Evolutionary conservation across 2,797 vertebrate species (phyloP), one percentile per base, ranked within the genome.

Genomic region (Allobates femoralis): DNA sequence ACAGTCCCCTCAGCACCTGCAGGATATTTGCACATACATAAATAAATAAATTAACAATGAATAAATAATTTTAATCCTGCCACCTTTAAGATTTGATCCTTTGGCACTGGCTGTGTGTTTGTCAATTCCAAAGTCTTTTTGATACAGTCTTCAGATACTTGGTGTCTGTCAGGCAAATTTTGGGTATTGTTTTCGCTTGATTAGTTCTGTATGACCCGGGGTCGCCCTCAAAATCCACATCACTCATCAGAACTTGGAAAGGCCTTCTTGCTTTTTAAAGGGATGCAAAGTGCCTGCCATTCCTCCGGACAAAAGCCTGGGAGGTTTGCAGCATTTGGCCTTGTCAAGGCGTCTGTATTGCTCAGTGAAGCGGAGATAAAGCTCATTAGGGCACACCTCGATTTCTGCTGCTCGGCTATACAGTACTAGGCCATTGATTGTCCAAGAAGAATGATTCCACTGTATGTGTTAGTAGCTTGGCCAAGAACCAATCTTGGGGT

Each of bases 281-380:
- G 91, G 92, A 90, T 92, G 91, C 93, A 94, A 93, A 94, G 93
- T 94, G 92, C 87, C 91, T 91, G 92, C 94, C 93, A 83, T 94
- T 93, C 92, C 90, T 90, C 90, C 30, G 89, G 93, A 98, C 97
- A 99, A 97, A 97, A 95, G 96, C 94, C 58, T 88, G 81, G 90
- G 91, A 92, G 86, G 91, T 90, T 90, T 92, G 93, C 90, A 89
- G 84, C 83, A 92, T 92, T 89, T 91, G 88, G 89, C 91, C 80
- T 92, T 93, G 89, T 91, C 90, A 91, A 92, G 91, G 90, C 91
- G 88, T 89, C 90, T 55, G 90, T 92, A 92, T 92, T 93, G 93
- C 93, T 95, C 94, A 97, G 89, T 95, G 96, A 97, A 96, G 96
- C 94, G 94, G 95, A 97, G 96, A 93, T 94, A 94, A 95, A 96